These are phyloP conservation scores for Plagiodera versicolora DNA, from an alignment of 2,888 invertebrate species.

Conservation along the genomic window DNA sequence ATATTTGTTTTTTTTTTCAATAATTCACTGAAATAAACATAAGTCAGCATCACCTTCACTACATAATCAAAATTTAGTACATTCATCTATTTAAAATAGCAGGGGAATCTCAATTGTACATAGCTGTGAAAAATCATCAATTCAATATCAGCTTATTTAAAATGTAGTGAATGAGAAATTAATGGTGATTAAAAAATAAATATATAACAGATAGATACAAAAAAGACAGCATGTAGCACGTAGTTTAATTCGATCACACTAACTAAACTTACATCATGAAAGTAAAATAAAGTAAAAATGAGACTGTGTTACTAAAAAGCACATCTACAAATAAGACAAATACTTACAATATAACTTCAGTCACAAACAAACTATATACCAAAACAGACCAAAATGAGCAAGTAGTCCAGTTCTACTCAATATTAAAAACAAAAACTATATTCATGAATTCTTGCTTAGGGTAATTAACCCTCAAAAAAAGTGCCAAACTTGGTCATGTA, in stretches of 20 bases:
- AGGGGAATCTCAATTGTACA: background rate
- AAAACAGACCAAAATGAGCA: background rate
- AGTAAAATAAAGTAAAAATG: conserved; percentile 24
- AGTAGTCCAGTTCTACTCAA: background rate
- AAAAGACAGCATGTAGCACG: conserved; percentile 14
- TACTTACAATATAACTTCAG: conserved; percentile 20
- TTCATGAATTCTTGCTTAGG: too few relatives aligned
- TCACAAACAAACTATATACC: conserved; percentile 14
- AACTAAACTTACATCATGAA: conserved; percentile 5
- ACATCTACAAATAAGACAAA: conserved; percentile 5
- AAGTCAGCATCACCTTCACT: too few relatives aligned
- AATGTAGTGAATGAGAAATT: background rate
- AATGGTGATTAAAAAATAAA: conserved; percentile 6
- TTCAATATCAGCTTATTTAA: background rate
- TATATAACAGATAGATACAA: conserved; percentile 16
- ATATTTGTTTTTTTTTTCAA: too few relatives aligned
- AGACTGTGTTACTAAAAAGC: conserved; percentile 10
- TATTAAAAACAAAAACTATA: background rate
- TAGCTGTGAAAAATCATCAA: background rate
- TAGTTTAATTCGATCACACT: conserved; percentile 3
- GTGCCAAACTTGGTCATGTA: too few relatives aligned
- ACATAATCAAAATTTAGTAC: background rate
- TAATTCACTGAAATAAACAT: too few relatives aligned
- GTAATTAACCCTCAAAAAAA: too few relatives aligned
- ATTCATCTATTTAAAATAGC: background rate